Base-by-base conservation (phyloP, 2,797 vertebrate species). In the Gambusia yucatana region DNA sequence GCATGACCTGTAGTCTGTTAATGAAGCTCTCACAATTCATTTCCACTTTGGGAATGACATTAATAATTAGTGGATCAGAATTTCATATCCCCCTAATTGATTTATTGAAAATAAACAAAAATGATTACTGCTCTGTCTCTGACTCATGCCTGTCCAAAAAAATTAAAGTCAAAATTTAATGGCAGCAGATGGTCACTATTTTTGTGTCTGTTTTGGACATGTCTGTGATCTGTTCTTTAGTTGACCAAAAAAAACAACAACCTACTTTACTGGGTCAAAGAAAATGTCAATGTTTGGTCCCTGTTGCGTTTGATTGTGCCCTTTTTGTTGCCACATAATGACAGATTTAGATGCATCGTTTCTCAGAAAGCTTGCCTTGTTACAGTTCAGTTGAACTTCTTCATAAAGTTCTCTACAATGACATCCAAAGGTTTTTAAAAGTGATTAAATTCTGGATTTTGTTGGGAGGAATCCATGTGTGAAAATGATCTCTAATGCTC, bases 131-230 rank as follows among this genome's bases (percentile, higher is more conserved):
- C 83, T 59, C 41, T 82, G 84, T 82, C 88, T 86, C 86, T 48
- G 87, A 92, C 84, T 92, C 78, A 77, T 86, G 85, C 90, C 91
- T 87, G 90, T 92, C 92, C 87, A 41, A 30, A 28, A 33, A 85
- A 93, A 95, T 94, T 92, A 91, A 93, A 93, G 89, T 86, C 89
- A 94, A 94, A 91, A 91, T 84, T 85, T 89, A 93, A 93, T 94
- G 89, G 85, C 84, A 91, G 91, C 94, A 95, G 94, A 95, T 96
- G 94, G 91, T 90, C 82, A 70, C 5, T 30, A 30, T 84, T 91
- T 84, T 87, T 57, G 82, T 43, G 81, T 88, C 81, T 79, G 84
- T 86, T 92, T 83, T 89, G 89, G 83, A 88, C 85, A 67, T 91
- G 88, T 74, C 86, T 47, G 74, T 93, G 83, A 90, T 92, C 85